Base-by-base conservation (phyloP, 2,113 vertebrate genomes). In the Strix uralensis region DNA sequence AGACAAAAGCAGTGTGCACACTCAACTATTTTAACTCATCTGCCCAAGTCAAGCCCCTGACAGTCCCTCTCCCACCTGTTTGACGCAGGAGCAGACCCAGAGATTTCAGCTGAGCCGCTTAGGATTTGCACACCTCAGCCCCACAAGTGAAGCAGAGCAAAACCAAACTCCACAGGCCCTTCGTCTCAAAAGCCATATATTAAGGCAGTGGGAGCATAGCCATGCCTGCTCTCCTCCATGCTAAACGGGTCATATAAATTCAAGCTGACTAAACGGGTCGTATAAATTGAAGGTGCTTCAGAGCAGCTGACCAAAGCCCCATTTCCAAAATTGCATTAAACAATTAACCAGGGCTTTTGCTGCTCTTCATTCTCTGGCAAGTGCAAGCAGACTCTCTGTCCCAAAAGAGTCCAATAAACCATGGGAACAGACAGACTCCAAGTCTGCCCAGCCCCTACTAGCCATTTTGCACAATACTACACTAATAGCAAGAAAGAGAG, bases 31-130 rank as follows among this genome's bases (percentile, higher is more conserved):
- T 38, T 55, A 46, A 46, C 10, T 1, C 0, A 5, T 8, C 20
- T 38, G 36, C 19, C 44, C 29, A 40, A n/a, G 12, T 3, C 30
- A 59, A 66, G 54, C 32, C 21, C 9, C 5, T 0, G 0, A 4
- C 4, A 2, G 26, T 88, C 29, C 19, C 34, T 74, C 74, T 72
- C 40, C n/a, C 15, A 32, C 9, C 13, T 22, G 26, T 5, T 3
- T 5, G 5, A 51, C 5, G 16, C 15, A 25, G 65, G 17, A 87
- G 26, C 30, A 71, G 47, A 71, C 4, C 11, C 34, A 21, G 17
- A 61, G 52, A 47, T 25, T 52, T 47, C 66, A 49, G 22, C 38
- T 5, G 11, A 66, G 29, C 13, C 42, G 27, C 63, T 6, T 23
- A 15, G 6, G 26, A 77, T 61, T 34, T 47, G 44, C 51, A 86